Evolutionary conservation across 2,888 invertebrate genomes (phyloP), one percentile per base, ranked within the genome.

Genomic region (Omphaloscelis lunosa): DNA sequence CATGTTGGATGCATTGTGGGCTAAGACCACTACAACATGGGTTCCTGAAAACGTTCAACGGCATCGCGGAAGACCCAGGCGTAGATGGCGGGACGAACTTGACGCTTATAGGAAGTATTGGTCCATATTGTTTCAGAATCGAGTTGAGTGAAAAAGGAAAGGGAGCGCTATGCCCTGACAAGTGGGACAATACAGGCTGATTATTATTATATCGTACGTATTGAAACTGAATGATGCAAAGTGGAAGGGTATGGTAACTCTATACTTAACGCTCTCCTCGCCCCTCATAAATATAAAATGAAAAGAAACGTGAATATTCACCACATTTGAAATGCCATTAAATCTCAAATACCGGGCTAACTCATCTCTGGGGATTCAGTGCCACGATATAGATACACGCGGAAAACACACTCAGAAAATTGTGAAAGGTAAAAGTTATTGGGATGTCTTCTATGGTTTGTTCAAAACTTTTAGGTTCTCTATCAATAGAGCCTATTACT

Each of bases 271-370:
- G 23, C 56, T 5, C 15, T 53, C 5, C 27, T 67, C n/a, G 41
- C 34, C 72, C 12, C 61, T 84, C 12, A 48, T 65, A 75, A 74
- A 84, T 68, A 71, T 58, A 61, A 66, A 81, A 76, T 65, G 39
- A 65, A 76, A 66, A 45, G 65, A 59, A 61, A 62, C 63, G 56
- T 62, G n/a, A 82, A 70, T 77, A 77, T 70, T 82, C 66, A 76
- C 45, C 72, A 78, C 78, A 65, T 81, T 81, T 75, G 61, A 75
- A 81, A 85, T 67, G 56, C 63, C 59, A 87, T 81, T 85, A 84
- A 84, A 80, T 72, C 73, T 80, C 68, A 59, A 69, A 80, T 72
- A 66, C 53, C 62, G 48, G 6, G 59, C 53, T 75, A 75, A 74
- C 68, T 61, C 73, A 58, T 72, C 74, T 69, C 86, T 5, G 11